Evolutionary conservation across 1,140 invertebrate genomes (phyloP).

Genomic region (Mizuhopecten yessoensis): DNA sequence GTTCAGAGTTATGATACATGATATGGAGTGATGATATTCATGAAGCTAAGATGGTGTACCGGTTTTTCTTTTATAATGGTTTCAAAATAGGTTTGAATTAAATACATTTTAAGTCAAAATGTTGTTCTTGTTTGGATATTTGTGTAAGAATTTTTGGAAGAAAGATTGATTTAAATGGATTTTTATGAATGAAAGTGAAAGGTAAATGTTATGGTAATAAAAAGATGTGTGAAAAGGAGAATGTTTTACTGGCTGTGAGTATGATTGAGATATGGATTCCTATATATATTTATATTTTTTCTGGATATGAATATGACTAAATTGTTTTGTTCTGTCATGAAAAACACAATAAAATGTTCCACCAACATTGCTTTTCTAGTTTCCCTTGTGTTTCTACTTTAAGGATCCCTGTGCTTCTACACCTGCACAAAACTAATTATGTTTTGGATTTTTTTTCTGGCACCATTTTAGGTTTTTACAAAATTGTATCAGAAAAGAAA

Average conservation of each 20-base stretch:
- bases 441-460: too few relatives aligned
- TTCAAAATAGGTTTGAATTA: too few relatives aligned
- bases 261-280: background rate
- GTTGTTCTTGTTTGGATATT: background rate
- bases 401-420: too few relatives aligned
- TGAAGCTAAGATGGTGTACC: too few relatives aligned
- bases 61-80: too few relatives aligned
- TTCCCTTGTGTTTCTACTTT: background rate
- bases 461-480: too few relatives aligned
- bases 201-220: background rate
- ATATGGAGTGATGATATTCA: too few relatives aligned
- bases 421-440: too few relatives aligned
- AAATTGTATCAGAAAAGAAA: too few relatives aligned
- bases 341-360: background rate
- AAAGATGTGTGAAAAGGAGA: background rate
- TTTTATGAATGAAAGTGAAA: background rate
- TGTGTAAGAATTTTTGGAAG: background rate
- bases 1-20: too few relatives aligned
- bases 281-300: too few relatives aligned
- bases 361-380: background rate
- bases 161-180: background rate
- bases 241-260: background rate
- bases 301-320: background rate
- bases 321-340: background rate
- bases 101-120: too few relatives aligned